Conservation (phyloP, 2,113 vertebrate genomes). For the Protobothrops mucrosquamatus region DNA sequence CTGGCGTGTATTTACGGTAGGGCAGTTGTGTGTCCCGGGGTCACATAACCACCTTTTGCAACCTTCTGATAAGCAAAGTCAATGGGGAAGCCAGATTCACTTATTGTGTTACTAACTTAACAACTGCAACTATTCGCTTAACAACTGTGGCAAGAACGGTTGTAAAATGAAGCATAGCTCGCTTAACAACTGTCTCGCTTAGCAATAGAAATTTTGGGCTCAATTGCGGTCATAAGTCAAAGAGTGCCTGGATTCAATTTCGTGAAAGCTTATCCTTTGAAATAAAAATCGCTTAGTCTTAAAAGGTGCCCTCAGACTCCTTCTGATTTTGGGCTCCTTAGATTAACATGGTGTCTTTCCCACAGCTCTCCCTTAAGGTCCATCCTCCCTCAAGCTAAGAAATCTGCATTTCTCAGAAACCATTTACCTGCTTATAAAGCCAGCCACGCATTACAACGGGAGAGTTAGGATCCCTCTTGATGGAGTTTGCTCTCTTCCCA, state of each 20-base stretch:
- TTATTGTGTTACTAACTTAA: neutral
- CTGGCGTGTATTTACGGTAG: neutral
- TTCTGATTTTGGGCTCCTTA: neutral
- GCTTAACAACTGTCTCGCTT: too few relatives aligned
- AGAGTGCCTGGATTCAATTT: neutral
- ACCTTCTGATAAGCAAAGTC: neutral
- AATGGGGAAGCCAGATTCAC: neutral
- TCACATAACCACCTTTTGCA: neutral
- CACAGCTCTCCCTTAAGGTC: neutral
- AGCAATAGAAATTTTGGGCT: neutral
- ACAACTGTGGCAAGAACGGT: neutral
- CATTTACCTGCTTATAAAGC: constrained; percentile 86
- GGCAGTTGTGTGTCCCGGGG: neutral
- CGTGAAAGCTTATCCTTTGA: neutral
- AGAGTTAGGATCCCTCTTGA: constrained; percentile 84
- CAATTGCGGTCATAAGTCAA: neutral
- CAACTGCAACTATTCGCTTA: neutral
- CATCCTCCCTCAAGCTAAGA: neutral
- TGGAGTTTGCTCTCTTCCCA: constrained; percentile 81
- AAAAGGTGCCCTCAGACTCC: neutral
- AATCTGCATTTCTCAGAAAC: neutral
- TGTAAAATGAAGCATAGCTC: too few relatives aligned
- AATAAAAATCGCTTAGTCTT: neutral
- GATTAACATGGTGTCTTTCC: neutral
- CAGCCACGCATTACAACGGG: constrained; percentile 86